Percentiles rank a stretch among this genome's conserved stretches.
Conservation (phyloP, 2,888 invertebrate genomes). For the Amphimallon solstitiale region DNA sequence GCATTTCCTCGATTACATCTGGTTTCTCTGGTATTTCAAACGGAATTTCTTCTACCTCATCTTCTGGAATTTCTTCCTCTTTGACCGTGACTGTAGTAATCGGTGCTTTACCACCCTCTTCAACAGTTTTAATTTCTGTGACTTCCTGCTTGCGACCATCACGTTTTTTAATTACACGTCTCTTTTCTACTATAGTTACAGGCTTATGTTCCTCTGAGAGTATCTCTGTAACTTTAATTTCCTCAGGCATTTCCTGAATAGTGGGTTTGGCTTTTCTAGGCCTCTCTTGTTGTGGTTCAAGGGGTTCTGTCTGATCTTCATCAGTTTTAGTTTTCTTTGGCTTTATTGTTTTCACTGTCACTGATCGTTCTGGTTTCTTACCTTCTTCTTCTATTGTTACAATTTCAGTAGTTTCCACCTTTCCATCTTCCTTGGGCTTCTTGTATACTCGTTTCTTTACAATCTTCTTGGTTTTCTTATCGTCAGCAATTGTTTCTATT, state of each 20-base stretch:
- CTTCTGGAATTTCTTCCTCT: conserved; percentile 47
- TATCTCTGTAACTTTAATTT: conserved; percentile 56
- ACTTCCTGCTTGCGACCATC: conserved; percentile 53
- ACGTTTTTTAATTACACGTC: conserved; percentile 57
- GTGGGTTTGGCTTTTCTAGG: conserved; percentile 45
- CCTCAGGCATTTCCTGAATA: conserved; percentile 45
- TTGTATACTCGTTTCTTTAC: conserved; percentile 62
- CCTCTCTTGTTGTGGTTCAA: conserved; percentile 36
- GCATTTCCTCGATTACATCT: conserved; percentile 52
- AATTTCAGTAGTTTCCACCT: conserved; percentile 58
- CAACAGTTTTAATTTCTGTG: conserved; percentile 62
- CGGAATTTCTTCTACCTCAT: conserved; percentile 36
- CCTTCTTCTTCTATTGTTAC: conserved; percentile 56
- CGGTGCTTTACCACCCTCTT: conserved; percentile 55
- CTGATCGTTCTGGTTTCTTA: conserved; percentile 53
- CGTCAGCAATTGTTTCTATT: conserved; percentile 57
- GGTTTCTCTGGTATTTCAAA: conserved; percentile 45
- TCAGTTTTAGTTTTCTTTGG: conserved; percentile 39
- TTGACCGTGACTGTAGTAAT: conserved; percentile 52
- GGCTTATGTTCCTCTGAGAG: conserved; percentile 54
- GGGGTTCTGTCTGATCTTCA: conserved; percentile 37
- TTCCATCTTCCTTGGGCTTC: conserved; percentile 56
- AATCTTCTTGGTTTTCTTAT: conserved; percentile 50
- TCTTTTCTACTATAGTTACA: conserved; percentile 53
- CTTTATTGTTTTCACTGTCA: conserved; percentile 43